phyloP scores from a whole-genome alignment of 2,888 invertebrate genomes.

The Tiliacea citrago region DNA sequence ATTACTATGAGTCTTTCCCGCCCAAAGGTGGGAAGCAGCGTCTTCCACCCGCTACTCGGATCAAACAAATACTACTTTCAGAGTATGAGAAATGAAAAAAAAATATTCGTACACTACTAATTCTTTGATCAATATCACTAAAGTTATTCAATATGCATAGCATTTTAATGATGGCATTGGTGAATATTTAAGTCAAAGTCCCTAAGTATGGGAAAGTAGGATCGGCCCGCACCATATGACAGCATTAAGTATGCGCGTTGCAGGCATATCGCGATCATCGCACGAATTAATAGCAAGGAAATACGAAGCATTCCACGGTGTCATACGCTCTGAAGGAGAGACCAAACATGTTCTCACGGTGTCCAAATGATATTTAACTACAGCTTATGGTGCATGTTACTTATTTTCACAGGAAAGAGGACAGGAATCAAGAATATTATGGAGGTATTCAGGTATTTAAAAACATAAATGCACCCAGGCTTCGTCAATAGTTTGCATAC shows the following conservation, averaged over 20 bases:
- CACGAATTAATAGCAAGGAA: constrained; percentile 89
- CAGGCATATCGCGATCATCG: constrained; percentile 86
- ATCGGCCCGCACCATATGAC: constrained; percentile 79
- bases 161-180: constrained; percentile 46
- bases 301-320: constrained; percentile 75
- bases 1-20: too few species aligned
- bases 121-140: constrained; percentile 20
- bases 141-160: constrained; percentile 11
- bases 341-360: constrained; percentile 83
- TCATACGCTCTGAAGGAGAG: constrained; percentile 82
- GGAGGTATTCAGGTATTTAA: constrained; percentile 1
- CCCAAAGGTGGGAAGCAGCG: too few species aligned
- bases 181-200: constrained; percentile 59
- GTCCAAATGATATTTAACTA: constrained; percentile 45
- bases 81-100: too few species aligned
- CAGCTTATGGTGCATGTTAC: constrained; percentile 60
- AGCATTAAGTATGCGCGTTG: constrained; percentile 84
- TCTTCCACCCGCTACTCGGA: too few species aligned
- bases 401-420: constrained; percentile 24
- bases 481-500: not conserved
- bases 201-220: constrained; percentile 80
- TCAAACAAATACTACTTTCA: too few species aligned
- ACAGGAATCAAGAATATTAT: constrained; percentile 18
- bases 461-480: not conserved
- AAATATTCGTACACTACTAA: constrained; percentile 21